Percentiles rank a stretch among this genome's conserved stretches.
Evolutionary conservation across 2,797 vertebrate genomes (phyloP).

Genomic region (Tachyglossus aculeatus): DNA sequence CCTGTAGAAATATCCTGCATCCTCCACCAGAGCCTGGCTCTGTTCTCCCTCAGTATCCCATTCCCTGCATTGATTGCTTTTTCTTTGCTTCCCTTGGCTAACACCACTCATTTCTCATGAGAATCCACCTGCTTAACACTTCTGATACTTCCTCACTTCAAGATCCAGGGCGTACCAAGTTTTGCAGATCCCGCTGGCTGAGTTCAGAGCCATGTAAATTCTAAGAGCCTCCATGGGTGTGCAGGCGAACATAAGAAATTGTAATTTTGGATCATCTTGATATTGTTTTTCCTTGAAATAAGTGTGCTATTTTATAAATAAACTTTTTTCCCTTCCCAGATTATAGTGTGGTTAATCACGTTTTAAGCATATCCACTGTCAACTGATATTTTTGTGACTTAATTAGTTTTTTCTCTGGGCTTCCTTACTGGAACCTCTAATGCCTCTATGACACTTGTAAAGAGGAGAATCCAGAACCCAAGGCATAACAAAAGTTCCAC

Average conservation of each 20-base stretch:
- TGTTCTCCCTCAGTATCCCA: not conserved
- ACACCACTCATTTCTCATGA: not conserved
- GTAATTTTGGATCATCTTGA: not conserved
- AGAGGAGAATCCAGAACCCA: too few species aligned
- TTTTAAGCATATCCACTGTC: too few species aligned
- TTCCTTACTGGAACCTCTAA: too few species aligned
- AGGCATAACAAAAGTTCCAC: too few species aligned
- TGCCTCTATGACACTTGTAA: too few species aligned
- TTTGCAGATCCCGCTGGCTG: not conserved
- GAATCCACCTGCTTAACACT: slow-evolving; percentile 16
- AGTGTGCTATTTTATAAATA: slow-evolving; percentile 49
- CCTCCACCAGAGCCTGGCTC: not conserved
- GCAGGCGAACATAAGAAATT: not conserved
- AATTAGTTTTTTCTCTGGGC: too few species aligned
- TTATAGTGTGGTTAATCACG: not conserved
- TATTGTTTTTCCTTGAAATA: not conserved
- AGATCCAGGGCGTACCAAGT: not conserved
- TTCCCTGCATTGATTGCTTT: not conserved
- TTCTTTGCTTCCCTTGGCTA: slow-evolving; percentile 1
- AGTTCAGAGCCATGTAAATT: not conserved
- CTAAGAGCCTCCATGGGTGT: not conserved
- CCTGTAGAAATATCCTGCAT: not conserved
- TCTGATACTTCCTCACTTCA: not conserved
- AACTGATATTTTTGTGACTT: too few species aligned
- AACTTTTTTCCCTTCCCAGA: slow-evolving; percentile 23